These are phyloP conservation scores for Melanerpes aurifrons DNA, from an alignment of 2,113 vertebrate species.

Conservation along the genomic window DNA sequence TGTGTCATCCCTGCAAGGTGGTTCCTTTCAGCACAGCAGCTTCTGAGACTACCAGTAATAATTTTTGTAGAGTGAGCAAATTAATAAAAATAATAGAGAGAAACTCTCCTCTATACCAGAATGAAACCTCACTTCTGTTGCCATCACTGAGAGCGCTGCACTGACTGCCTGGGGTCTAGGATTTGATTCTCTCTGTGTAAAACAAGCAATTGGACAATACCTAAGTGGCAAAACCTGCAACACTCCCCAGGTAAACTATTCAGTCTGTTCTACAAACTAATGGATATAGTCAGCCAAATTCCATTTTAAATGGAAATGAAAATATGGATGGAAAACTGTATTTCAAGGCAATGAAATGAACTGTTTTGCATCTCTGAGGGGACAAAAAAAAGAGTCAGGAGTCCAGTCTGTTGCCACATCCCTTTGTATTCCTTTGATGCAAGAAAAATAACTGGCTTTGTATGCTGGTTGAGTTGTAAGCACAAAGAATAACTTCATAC, in stretches of 20 bases:
- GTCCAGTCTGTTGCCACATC: not conserved
- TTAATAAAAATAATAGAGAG: not conserved
- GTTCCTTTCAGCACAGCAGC: not conserved
- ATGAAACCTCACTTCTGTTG: not conserved
- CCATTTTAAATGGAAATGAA: not conserved
- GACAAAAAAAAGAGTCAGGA: fast-evolving
- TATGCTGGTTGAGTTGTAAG: not conserved
- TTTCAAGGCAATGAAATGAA: not conserved
- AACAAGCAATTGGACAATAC: not conserved
- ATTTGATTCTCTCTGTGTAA: not conserved
- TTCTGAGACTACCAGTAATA: not conserved
- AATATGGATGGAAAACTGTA: not conserved
- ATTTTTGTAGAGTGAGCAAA: not conserved
- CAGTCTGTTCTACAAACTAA: not conserved
- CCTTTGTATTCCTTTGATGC: not conserved
- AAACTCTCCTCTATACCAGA: not conserved
- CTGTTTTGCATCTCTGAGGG: not conserved
- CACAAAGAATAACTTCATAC: not conserved
- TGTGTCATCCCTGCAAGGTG: not conserved
- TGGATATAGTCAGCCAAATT: not conserved
- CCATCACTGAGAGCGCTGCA: not conserved
- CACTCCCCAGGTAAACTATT: not conserved
- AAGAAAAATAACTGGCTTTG: not conserved
- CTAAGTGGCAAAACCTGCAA: not conserved
- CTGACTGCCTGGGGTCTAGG: not conserved